phyloP scores from a whole-genome alignment of 2,113 vertebrate genomes.

The Romanogobio albipinnatus region DNA sequence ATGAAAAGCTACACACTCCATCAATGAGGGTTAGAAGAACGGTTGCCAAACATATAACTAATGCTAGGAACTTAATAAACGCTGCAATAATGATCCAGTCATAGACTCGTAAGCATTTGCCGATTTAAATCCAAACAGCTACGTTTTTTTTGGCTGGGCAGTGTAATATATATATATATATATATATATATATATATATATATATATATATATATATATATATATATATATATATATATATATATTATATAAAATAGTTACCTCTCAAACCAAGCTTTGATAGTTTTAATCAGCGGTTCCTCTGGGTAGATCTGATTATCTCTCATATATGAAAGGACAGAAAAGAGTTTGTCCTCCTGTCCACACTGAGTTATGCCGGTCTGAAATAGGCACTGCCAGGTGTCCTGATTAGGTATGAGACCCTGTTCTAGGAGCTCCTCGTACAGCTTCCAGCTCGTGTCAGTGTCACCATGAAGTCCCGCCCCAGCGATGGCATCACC shows the following conservation, averaged over 20 bases:
- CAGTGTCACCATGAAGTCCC: slow-evolving; percentile 72
- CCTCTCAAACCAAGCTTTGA: slow-evolving; percentile 95
- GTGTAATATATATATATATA: not conserved
- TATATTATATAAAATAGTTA: slow-evolving; percentile 64
- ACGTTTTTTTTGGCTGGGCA: too few relatives aligned
- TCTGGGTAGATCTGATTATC: slow-evolving; percentile 88
- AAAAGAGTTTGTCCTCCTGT: slow-evolving; percentile 76
- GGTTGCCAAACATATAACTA: too few relatives aligned
- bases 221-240: not conserved
- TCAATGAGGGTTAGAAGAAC: too few relatives aligned
- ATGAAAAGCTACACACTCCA: too few relatives aligned
- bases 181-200: not conserved
- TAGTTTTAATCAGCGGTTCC: slow-evolving; percentile 75
- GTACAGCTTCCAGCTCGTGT: slow-evolving; percentile 81
- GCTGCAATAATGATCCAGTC: too few relatives aligned
- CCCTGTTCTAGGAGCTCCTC: slow-evolving; percentile 77
- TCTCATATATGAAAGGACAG: slow-evolving; percentile 84
- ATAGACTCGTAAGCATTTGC: too few relatives aligned
- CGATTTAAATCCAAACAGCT: too few relatives aligned
- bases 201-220: too few relatives aligned
- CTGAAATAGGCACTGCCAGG: slow-evolving; percentile 83
- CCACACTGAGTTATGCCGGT: slow-evolving; percentile 64
- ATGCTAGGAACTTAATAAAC: too few relatives aligned
- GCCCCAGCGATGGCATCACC: slow-evolving; percentile 82
- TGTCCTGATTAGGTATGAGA: slow-evolving; percentile 77